Percentiles rank a stretch among this genome's conserved stretches.
Conservation (phyloP, 2,113 vertebrate species). For the Ictidomys tridecemlineatus region DNA sequence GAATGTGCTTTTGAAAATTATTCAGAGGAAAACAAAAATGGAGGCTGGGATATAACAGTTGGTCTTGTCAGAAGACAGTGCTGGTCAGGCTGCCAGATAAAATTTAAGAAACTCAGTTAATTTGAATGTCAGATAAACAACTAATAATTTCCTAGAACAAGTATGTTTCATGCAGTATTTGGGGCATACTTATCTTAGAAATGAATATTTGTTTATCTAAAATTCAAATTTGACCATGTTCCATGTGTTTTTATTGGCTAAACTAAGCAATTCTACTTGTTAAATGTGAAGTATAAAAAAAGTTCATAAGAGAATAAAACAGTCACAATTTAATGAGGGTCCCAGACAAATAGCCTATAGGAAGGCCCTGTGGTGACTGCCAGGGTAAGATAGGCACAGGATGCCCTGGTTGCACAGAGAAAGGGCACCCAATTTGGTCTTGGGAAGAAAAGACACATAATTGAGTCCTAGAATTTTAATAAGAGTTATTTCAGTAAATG, state of each 20-base stretch:
- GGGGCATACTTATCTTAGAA: neutral
- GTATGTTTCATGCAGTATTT: neutral
- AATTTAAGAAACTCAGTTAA: neutral
- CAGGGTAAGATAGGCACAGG: too few relatives aligned
- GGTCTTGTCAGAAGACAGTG: neutral
- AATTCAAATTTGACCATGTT: neutral
- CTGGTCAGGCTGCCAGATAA: neutral
- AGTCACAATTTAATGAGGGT: neutral
- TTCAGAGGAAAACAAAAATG: neutral
- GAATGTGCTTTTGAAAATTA: constrained; percentile 15
- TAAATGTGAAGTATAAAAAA: neutral
- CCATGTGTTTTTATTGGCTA: neutral
- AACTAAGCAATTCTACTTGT: neutral
- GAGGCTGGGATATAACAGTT: fast-evolving
- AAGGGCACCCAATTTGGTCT: neutral
- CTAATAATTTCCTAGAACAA: neutral
- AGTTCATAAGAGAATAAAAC: neutral
- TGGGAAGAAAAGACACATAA: neutral
- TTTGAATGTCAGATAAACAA: neutral
- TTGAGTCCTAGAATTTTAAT: neutral
- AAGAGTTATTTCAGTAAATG: neutral
- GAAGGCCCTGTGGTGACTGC: too few relatives aligned
- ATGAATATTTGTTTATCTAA: neutral
- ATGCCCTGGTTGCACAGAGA: neutral
- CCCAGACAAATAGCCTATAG: neutral